phyloP scores from a whole-genome alignment of 23 tunicate genomes.

The Styela clava region DNA sequence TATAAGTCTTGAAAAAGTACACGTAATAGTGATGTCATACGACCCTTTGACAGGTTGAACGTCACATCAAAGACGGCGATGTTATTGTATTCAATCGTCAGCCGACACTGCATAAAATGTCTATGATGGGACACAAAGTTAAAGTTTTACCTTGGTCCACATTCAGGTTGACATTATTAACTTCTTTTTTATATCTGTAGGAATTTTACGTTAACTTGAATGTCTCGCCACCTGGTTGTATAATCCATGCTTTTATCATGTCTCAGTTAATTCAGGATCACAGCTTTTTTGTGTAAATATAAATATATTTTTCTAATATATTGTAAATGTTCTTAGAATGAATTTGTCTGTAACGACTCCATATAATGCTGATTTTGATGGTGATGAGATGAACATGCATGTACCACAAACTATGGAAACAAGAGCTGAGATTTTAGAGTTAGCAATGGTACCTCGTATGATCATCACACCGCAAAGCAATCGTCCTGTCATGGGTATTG shows the following conservation, averaged over 20 bases:
- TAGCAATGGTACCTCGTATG: slow-evolving; percentile 94
- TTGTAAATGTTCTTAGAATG: slow-evolving; percentile 32
- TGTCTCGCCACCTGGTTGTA: too few species aligned
- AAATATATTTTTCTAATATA: not conserved
- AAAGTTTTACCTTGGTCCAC: slow-evolving; percentile 99
- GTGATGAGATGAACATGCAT: slow-evolving; percentile 99
- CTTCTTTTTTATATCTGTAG: not conserved
- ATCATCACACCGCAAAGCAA: slow-evolving; percentile 98
- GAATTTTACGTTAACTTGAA: too few species aligned
- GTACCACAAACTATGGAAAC: slow-evolving; percentile 99
- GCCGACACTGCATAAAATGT: slow-evolving; percentile 99
- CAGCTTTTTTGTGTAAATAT: too few species aligned
- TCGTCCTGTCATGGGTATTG: slow-evolving; percentile 99
- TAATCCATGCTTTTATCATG: too few species aligned
- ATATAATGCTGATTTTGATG: slow-evolving; percentile 99
- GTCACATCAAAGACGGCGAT: slow-evolving; percentile 97
- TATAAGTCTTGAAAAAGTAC: too few species aligned
- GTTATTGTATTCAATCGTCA: slow-evolving; percentile 98
- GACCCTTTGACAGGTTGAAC: slow-evolving; percentile 78
- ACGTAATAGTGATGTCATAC: too few species aligned
- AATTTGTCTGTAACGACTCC: slow-evolving; percentile 99
- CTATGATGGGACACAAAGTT: slow-evolving; percentile 99
- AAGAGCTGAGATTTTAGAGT: slow-evolving; percentile 92
- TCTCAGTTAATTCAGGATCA: too few species aligned
- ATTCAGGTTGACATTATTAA: slow-evolving; percentile 42